Base-by-base conservation (phyloP, 2,888 invertebrate genomes). In the Drosophila sordidula region DNA sequence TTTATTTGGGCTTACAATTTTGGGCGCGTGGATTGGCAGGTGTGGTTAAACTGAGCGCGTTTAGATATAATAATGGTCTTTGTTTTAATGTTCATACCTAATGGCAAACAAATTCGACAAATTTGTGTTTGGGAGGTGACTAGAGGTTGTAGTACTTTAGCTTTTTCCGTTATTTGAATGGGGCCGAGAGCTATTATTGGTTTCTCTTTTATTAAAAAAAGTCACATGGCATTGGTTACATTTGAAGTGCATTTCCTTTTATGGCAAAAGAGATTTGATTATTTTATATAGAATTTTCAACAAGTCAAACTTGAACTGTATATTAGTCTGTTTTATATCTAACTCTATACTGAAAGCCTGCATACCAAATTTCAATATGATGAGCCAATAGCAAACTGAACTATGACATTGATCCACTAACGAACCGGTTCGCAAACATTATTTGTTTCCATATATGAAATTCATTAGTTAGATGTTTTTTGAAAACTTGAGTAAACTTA, bases 1-100 rank as follows among this genome's bases (percentile, higher is more conserved):
- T 87, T 84, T 84, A 84, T 80, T 52, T 55, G 66, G 57, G 70
- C 70, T 69, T 70, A 68, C 26, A 54, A 45, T 63, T 65, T 65
- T 50, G 64, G 69, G 56, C 47, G 44, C 45, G 61, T 16, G 41
- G 34, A 47, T 57, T 58, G 41, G 58, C 70, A 77, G 73, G 76
- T 73, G 73, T 56, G 73, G 65, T 70, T 55, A n/a, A 51, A 16
- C 51, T 42, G 36, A 52, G 22, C 41, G 54, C 52, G 45, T 54
- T 54, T 52, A 14, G 47, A 45, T 42, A 44, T 39, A 47, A 72
- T 71, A 56, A 71, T 57, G 47, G 52, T 11, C 29, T 25, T 49
- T 12, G 12, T 61, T 46, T 42, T 57, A 71, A 59, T 71, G 49
- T 18, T n/a, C 41, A 34, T 38, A 50, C 34, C 34, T 65, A 72